These are phyloP conservation scores for Acanthornis magna DNA, from an alignment of 2,797 vertebrate genomes.

Conservation along the genomic window DNA sequence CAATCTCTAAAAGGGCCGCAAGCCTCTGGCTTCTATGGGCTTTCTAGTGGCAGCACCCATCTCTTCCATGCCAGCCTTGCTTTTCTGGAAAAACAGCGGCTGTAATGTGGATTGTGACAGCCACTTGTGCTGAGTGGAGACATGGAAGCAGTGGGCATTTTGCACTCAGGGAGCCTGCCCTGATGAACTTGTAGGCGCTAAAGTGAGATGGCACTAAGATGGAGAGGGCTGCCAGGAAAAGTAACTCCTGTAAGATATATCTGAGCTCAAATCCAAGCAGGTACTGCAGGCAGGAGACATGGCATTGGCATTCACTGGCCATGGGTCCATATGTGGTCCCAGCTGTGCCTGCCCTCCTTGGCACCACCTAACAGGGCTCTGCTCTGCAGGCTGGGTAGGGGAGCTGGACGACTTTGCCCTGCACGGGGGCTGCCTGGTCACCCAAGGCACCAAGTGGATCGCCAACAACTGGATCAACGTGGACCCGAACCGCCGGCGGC, in stretches of 20 bases:
- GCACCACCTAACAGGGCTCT: neutral
- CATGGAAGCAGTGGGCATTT: accelerated
- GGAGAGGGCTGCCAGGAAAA: neutral
- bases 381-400: conserved; percentile 91
- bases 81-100: neutral
- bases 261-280: neutral
- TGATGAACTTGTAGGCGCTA: neutral
- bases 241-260: neutral
- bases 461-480: conserved; percentile 99
- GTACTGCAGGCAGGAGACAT: accelerated
- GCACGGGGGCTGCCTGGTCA: conserved; percentile 95
- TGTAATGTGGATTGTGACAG: neutral
- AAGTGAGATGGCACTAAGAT: neutral
- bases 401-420: conserved; percentile 95
- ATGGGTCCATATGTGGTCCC: accelerated
- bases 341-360: neutral
- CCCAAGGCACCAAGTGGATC: conserved; percentile 93
- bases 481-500: conserved; percentile 91
- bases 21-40: neutral
- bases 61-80: neutral
- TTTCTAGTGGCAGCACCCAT: neutral
- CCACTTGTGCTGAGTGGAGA: neutral
- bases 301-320: accelerated
- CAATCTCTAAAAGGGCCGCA: accelerated
- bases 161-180: neutral